Conservation (phyloP, 2,797 vertebrate genomes). For the Galago senegalensis region DNA sequence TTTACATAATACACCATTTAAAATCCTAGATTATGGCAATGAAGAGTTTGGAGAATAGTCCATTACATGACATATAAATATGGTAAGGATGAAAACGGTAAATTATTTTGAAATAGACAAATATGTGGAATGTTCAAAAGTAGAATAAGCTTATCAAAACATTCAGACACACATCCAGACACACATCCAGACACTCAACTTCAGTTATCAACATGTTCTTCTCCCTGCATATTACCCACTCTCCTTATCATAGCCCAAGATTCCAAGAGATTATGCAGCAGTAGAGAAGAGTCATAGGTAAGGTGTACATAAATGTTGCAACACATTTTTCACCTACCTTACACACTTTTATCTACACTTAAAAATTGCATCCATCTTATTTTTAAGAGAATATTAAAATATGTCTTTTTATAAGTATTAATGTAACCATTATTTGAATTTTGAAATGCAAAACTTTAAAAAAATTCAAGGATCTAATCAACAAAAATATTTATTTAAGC, state of each 20-base stretch:
- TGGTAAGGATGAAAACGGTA: not conserved
- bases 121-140: not conserved
- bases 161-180: not conserved
- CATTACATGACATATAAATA: not conserved
- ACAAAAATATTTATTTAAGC: slow-evolving; percentile 53
- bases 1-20: not conserved
- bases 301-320: not conserved
- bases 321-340: not conserved
- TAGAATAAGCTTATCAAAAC: not conserved
- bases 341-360: not conserved
- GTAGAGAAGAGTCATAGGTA: not conserved
- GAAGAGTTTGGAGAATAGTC: not conserved
- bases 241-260: not conserved
- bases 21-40: not conserved
- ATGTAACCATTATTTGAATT: not conserved
- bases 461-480: not conserved
- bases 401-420: not conserved
- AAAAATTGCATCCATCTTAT: not conserved
- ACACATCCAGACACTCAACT: not conserved
- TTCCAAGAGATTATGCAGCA: not conserved
- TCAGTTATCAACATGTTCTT: not conserved
- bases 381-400: not conserved
- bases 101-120: not conserved
- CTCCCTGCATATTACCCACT: not conserved
- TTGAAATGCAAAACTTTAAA: not conserved